Percentiles rank a stretch among this genome's conserved stretches.
Evolutionary conservation across 2,113 vertebrate species (phyloP).

Genomic region (Cariama cristata): DNA sequence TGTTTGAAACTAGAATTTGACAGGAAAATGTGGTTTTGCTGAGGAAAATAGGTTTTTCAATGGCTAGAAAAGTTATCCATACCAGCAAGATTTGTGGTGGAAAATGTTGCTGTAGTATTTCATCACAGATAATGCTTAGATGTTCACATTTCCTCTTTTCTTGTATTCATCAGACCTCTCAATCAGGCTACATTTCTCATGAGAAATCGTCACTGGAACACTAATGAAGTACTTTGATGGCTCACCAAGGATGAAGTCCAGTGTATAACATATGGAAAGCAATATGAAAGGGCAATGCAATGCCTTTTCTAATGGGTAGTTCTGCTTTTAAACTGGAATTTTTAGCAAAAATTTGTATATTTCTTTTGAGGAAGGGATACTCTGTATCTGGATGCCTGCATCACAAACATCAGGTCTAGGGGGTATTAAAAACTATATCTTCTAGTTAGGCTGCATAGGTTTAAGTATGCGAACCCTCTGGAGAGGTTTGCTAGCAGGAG

Average conservation of each 20-base stretch:
- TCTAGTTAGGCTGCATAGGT: not conserved
- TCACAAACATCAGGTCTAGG: not conserved
- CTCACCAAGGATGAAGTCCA: not conserved
- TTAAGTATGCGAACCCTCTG: not conserved
- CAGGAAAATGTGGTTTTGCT: not conserved
- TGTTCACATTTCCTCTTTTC: not conserved
- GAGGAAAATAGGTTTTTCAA: not conserved
- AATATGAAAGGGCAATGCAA: not conserved
- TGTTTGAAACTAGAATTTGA: slow-evolving; percentile 25
- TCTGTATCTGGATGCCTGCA: not conserved
- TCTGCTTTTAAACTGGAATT: not conserved
- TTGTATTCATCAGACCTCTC: not conserved
- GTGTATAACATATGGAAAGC: not conserved
- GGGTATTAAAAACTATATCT: not conserved
- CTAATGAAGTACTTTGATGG: not conserved
- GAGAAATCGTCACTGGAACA: not conserved
- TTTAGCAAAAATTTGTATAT: not conserved
- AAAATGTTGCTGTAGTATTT: not conserved
- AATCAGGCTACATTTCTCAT: not conserved
- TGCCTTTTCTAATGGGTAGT: not conserved
- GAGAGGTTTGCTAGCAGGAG: not conserved
- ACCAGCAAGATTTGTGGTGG: not conserved
- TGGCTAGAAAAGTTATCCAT: not conserved
- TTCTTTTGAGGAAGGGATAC: not conserved
- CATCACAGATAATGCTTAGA: not conserved